These are phyloP conservation scores for Pseudomyrmex sp. DNA, from an alignment of 1,140 invertebrate genomes.

Conservation along the genomic window DNA sequence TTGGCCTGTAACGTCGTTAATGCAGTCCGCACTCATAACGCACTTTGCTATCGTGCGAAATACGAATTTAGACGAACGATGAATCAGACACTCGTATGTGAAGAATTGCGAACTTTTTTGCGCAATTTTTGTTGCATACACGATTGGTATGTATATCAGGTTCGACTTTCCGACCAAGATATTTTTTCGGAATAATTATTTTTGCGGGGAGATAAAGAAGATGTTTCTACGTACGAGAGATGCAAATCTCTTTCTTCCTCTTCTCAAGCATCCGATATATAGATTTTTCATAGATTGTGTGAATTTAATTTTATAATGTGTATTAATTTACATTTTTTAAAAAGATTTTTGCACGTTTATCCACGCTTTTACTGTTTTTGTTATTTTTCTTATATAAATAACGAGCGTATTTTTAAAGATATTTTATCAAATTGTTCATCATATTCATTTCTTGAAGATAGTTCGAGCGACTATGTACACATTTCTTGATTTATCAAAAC, in stretches of 20 bases:
- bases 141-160: too few species aligned
- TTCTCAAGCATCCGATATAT: too few species aligned
- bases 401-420: not conserved
- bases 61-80: not conserved
- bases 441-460: not conserved
- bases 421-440: not conserved
- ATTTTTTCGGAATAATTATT: too few species aligned
- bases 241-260: not conserved
- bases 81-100: not conserved
- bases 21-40: not conserved
- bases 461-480: not conserved
- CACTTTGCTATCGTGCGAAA: not conserved
- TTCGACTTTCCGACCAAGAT: too few species aligned
- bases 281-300: too few species aligned
- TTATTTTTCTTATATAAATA: too few species aligned
- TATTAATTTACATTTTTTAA: not conserved
- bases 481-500: conserved; percentile 4
- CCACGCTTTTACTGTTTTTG: too few species aligned
- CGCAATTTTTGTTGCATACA: too few species aligned
- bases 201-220: too few species aligned
- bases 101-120: not conserved
- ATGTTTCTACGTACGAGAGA: too few species aligned
- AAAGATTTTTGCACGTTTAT: not conserved
- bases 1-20: not conserved
- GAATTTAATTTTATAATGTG: too few species aligned